Percentiles rank a stretch among this genome's conserved stretches.
phyloP scores from a whole-genome alignment of 2,797 vertebrate species.

The Hapalemur alaotrensis region DNA sequence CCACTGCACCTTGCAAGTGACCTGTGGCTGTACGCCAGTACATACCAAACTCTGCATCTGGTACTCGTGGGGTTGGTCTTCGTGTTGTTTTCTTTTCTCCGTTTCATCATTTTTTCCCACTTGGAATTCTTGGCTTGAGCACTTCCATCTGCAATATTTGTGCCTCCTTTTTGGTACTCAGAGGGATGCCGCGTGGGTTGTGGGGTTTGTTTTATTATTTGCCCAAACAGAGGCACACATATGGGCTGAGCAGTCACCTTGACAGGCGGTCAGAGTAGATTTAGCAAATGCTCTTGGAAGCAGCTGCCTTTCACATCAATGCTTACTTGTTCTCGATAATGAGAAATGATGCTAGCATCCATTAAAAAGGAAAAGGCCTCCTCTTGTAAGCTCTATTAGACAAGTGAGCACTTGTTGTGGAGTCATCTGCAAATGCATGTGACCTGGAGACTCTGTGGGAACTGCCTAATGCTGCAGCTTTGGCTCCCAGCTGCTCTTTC shows the following conservation, averaged over 20 bases:
- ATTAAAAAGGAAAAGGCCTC: constrained; percentile 29
- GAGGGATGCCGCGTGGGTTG: not conserved
- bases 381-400: constrained; percentile 32
- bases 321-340: constrained; percentile 62
- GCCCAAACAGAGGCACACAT: not conserved
- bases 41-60: not conserved
- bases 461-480: constrained; percentile 3
- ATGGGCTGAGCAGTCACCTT: not conserved
- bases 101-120: not conserved
- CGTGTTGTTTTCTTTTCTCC: not conserved
- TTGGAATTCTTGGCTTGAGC: not conserved
- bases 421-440: constrained; percentile 69
- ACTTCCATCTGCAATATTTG: not conserved
- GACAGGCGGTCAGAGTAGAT: not conserved
- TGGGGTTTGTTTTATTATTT: not conserved
- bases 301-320: constrained; percentile 53
- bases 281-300: constrained; percentile 26
- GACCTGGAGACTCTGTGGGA: constrained; percentile 59
- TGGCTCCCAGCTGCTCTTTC: constrained; percentile 27
- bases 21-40: not conserved
- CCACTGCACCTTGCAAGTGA: not conserved
- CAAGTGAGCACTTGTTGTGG: constrained; percentile 68
- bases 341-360: constrained; percentile 55
- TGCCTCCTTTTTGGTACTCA: not conserved
- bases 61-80: not conserved